phyloP scores from a whole-genome alignment of 2,888 invertebrate species.

The Netelia fuscicornis region DNA sequence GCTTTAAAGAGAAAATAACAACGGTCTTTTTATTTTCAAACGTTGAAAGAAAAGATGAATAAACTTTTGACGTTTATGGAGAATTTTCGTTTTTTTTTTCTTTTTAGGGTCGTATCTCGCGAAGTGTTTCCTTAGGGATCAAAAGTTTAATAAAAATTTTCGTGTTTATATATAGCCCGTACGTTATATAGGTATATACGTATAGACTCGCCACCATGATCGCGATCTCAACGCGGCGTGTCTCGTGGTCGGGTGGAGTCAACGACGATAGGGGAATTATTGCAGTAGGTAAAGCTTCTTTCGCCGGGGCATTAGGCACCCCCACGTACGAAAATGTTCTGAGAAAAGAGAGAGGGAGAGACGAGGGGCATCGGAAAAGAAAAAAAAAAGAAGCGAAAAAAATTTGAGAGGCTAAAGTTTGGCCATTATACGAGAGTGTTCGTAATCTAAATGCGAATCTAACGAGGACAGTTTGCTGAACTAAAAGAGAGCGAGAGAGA shows the following conservation, averaged over 20 bases:
- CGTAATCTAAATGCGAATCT: constrained; percentile 81
- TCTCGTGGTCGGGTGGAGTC: constrained; percentile 35
- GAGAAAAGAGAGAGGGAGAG: constrained; percentile 29
- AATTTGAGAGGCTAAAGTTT: constrained; percentile 74
- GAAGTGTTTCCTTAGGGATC: neutral
- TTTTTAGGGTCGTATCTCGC: neutral
- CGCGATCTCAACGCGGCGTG: neutral
- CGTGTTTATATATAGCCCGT: neutral
- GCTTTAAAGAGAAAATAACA: too few species aligned
- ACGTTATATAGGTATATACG: neutral
- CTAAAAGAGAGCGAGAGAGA: constrained; percentile 46
- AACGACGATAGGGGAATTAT: constrained; percentile 56
- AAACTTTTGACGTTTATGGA: too few species aligned
- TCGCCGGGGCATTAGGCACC: constrained; percentile 43
- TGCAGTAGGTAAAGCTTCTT: constrained; percentile 43
- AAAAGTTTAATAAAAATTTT: constrained; percentile 7
- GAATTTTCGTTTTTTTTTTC: neutral
- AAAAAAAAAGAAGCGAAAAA: constrained; percentile 32
- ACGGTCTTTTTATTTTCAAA: too few species aligned
- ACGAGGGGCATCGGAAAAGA: constrained; percentile 36
- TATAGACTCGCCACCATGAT: neutral
- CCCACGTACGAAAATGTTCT: neutral
- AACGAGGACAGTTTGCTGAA: constrained; percentile 75
- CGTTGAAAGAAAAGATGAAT: too few species aligned
- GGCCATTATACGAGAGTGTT: constrained; percentile 74